These are phyloP conservation scores for Zenarchopterus dispar DNA, from an alignment of 2,797 vertebrate species.

Conservation along the genomic window DNA sequence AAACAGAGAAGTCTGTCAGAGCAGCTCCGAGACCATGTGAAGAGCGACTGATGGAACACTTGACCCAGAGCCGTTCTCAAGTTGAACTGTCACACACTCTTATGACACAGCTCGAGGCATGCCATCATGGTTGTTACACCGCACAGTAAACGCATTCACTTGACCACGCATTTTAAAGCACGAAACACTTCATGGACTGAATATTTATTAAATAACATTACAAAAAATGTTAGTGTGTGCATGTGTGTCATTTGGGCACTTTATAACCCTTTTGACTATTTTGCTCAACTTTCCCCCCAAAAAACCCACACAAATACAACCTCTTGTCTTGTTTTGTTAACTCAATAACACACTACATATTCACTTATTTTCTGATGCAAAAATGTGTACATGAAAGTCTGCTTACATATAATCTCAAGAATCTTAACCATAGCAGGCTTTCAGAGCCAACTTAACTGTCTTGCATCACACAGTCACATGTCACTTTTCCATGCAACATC, in stretches of 20 bases:
- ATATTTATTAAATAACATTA: constrained; percentile 60
- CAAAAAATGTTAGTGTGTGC: constrained; percentile 41
- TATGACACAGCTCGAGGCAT: constrained; percentile 68
- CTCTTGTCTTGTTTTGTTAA: constrained; percentile 22
- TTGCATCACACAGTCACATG: constrained; percentile 42
- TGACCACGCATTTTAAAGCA: constrained; percentile 8
- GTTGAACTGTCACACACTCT: constrained; percentile 71
- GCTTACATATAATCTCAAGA: constrained; percentile 2
- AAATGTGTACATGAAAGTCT: neutral
- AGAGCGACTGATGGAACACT: constrained; percentile 65
- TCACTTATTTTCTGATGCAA: constrained; percentile 3
- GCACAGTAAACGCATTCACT: constrained; percentile 52
- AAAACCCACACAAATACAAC: constrained; percentile 5
- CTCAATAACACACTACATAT: constrained; percentile 2
- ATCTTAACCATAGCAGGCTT: constrained; percentile 3
- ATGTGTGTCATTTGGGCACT: constrained; percentile 17
- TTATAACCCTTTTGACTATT: neutral
- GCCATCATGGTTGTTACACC: constrained; percentile 47
- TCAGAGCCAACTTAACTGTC: constrained; percentile 17
- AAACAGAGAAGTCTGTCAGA: constrained; percentile 76
- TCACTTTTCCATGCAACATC: constrained; percentile 41
- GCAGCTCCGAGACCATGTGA: constrained; percentile 54
- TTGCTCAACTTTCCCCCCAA: neutral
- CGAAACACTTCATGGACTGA: constrained; percentile 35
- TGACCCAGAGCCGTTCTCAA: constrained; percentile 62